Base-by-base conservation (phyloP, 2,113 vertebrate species). In the Abramis brama region DNA sequence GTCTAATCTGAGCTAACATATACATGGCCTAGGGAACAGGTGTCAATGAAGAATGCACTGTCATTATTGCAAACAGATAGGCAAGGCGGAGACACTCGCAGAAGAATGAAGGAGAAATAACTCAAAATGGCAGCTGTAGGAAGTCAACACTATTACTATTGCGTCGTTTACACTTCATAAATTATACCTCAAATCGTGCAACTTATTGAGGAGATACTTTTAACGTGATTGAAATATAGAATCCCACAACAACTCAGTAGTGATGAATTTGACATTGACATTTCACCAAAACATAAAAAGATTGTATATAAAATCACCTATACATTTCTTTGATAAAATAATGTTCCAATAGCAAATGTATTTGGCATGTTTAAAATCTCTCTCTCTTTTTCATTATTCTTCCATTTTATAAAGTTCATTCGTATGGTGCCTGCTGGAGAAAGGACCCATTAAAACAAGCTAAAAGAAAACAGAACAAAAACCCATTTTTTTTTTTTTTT, bases 401-500 rank as follows among this genome's bases (percentile, higher is more conserved):
- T 64, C 43, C 39, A 25, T 75, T 75, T 75, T 75, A 17, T 50
- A 15, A 74, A 74, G n/a, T 25, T 27, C 25, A 75, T 27, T 64
- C 1, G 15, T 11, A 45, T 2, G 12, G 39, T 0, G 15, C n/a
- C 4, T 81, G 59, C 1, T 66, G 9, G 23, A 47, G 62, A 70
- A 21, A 52, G 27, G 52, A n/a, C 27, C 45, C 45, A 70, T 70
- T 55, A 55, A 82, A 82, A 36, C 0, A 4, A 33, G 27, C 80
- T 82, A 70, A 82, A 50, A 70, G 25, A 52, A 82, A 82, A 80
- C 78, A 62, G 39, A 80, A 64, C 78, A 68, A 82, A 68, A 82
- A n/a, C 64, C 27, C n/a, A n/a, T n/a, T n/a, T n/a, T n/a, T 0
- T 9, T 2, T 43, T 43, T 82, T 55, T 70, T 82, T 6, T 82